Conservation (phyloP, 1,140 invertebrate genomes). For the Schlechtendalia chinensis region DNA sequence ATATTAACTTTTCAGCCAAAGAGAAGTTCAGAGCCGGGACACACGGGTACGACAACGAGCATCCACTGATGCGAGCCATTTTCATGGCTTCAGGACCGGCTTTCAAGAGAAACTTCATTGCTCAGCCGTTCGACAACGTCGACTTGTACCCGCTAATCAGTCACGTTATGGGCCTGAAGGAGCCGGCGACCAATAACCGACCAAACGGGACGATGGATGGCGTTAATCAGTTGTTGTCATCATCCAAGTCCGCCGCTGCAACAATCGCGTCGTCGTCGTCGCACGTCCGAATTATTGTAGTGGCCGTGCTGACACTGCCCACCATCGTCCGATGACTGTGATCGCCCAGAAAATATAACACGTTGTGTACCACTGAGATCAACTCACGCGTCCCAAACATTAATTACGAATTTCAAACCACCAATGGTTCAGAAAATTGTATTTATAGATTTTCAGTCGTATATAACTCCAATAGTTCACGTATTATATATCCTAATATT, state of each 20-base stretch:
- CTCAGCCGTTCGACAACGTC: slow-evolving; percentile 63
- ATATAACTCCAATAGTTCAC: too few relatives aligned
- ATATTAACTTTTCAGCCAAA: not conserved
- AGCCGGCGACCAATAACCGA: not conserved
- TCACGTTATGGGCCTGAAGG: slow-evolving; percentile 48
- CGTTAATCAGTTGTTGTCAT: not conserved
- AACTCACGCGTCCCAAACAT: too few relatives aligned
- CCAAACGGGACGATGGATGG: slow-evolving; percentile 27
- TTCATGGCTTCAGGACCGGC: slow-evolving; percentile 69
- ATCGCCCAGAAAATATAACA: too few relatives aligned
- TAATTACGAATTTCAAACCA: too few relatives aligned
- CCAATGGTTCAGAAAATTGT: too few relatives aligned
- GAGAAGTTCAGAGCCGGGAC: slow-evolving; percentile 56
- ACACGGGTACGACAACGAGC: slow-evolving; percentile 68
- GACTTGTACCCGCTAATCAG: slow-evolving; percentile 67
- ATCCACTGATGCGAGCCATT: slow-evolving; percentile 65
- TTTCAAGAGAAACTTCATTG: slow-evolving; percentile 59
- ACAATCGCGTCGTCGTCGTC: not conserved
- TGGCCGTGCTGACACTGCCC: not conserved
- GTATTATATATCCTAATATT: too few relatives aligned
- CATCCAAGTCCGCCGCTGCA: not conserved
- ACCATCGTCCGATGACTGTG: too few relatives aligned
- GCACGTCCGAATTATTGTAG: not conserved
- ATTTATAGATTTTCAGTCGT: too few relatives aligned
- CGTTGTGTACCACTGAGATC: too few relatives aligned